Base-by-base conservation (phyloP, 92 coral and sea anemone genomes). In the Palythoa grandiflora region DNA sequence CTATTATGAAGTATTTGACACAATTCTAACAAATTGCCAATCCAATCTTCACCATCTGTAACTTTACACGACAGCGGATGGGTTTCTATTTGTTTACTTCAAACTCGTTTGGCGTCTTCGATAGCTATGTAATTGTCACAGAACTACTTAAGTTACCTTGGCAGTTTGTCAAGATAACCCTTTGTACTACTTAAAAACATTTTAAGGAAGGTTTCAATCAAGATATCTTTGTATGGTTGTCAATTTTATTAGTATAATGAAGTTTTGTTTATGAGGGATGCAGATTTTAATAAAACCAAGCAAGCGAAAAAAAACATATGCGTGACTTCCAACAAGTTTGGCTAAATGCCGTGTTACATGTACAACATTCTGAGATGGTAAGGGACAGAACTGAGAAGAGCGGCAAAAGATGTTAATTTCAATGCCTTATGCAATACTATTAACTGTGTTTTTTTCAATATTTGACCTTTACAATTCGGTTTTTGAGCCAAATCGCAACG, bases 281-380 rank as follows among this genome's bases (percentile, higher is more conserved):
- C 28, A 48, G 15, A 16, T 16, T 78, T 70, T 54, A 78, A 78
- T 66, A 15, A 20, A 53, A 47, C 6, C n/a, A 65, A 17, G 17
- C 75, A 81, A 66, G 75, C 86, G 86, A 81, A 21, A 52, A 2
- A 44, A 44, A 20, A 21, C 10, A 50, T 9, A 35, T 81, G 86
- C 86, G 86, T 81, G 86, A 81, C 74, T 66, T 81, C 12, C 13
- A 36, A 13, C 36, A 38, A 68, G 86, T 15, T 38, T 8, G 38
- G 6, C 3, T 19, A 7, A 44, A 36, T 65, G 36, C 37, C 60
- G 61, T 48, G 85, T 60, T n/a, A 80, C 59, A 40, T 80, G 57
- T 35, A 52, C 63, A 28, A 9, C 9, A 37, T 52, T 35, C 28
- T 5, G 5, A 8, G 10, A 70, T 35, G 11, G 1, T 5, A 36